Conservation (phyloP, 1,140 invertebrate species). For the Leptonema lineaticorne region DNA sequence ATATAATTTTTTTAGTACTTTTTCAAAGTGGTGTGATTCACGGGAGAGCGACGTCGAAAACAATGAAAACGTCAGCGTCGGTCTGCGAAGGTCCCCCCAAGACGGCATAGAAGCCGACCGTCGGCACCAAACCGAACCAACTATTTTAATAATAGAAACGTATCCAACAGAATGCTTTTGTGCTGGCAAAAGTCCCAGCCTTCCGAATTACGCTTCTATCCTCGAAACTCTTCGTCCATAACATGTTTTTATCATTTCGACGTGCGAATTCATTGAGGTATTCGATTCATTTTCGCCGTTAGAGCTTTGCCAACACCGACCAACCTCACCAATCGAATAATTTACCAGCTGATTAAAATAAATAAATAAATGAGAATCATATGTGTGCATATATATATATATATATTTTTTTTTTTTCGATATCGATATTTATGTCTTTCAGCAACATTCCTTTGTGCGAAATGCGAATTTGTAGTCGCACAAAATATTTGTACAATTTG, state of each 20-base stretch:
- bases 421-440: no score
- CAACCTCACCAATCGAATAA: no score
- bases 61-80: constrained; percentile 26
- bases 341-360: no score
- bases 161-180: constrained; percentile 32
- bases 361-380: no score
- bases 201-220: constrained; percentile 35
- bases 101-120: constrained; percentile 21
- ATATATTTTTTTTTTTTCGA: no score
- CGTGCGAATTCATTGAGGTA: constrained; percentile 3
- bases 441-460: no score
- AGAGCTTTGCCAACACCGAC: no score
- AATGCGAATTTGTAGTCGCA: no score
- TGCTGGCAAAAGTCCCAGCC: constrained; percentile 37
- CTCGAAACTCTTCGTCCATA: not conserved
- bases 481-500: no score
- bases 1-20: not conserved
- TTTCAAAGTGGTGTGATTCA: not conserved
- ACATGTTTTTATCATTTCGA: not conserved
- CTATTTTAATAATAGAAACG: constrained; percentile 34
- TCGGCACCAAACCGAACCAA: constrained; percentile 33
- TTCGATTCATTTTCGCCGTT: not conserved
- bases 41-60: constrained; percentile 6
- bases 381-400: no score
- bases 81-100: constrained; percentile 19